Conservation (phyloP, 2,113 vertebrate species). For the Podiceps cristatus region DNA sequence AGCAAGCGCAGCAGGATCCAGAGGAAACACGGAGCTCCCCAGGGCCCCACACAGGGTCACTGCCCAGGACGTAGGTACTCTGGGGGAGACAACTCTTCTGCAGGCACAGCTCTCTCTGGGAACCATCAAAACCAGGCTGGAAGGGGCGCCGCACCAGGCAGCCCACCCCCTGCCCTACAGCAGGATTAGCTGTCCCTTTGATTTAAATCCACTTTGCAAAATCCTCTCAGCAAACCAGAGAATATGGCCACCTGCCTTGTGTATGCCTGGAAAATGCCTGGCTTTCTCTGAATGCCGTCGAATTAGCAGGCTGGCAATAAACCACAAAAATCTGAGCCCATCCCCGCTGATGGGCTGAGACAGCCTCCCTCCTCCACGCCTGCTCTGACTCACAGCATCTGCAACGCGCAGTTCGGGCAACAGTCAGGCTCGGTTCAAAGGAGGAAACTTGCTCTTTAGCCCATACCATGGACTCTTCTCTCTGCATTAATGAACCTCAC, state of each 20-base stretch:
- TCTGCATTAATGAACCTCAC: neutral
- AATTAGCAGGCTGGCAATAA: neutral
- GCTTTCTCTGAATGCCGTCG: neutral
- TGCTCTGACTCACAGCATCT: slow-evolving; percentile 33
- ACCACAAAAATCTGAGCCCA: neutral
- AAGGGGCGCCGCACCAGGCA: neutral
- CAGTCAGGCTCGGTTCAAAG: neutral
- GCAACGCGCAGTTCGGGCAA: neutral
- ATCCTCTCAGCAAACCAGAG: neutral
- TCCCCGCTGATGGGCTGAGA: neutral
- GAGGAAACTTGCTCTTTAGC: neutral
- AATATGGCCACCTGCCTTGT: neutral
- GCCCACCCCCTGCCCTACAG: neutral
- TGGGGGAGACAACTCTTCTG: neutral
- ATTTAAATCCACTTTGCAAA: neutral
- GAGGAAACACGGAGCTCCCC: neutral
- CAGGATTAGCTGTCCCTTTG: neutral
- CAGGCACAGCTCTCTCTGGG: neutral
- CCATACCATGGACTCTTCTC: neutral
- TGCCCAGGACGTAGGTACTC: neutral
- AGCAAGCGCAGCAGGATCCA: neutral
- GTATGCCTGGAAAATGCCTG: neutral
- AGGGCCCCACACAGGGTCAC: neutral
- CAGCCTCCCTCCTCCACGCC: neutral
- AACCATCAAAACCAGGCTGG: neutral